phyloP scores from a whole-genome alignment of 2,888 invertebrate species.

The Carterocephalus palaemon region DNA sequence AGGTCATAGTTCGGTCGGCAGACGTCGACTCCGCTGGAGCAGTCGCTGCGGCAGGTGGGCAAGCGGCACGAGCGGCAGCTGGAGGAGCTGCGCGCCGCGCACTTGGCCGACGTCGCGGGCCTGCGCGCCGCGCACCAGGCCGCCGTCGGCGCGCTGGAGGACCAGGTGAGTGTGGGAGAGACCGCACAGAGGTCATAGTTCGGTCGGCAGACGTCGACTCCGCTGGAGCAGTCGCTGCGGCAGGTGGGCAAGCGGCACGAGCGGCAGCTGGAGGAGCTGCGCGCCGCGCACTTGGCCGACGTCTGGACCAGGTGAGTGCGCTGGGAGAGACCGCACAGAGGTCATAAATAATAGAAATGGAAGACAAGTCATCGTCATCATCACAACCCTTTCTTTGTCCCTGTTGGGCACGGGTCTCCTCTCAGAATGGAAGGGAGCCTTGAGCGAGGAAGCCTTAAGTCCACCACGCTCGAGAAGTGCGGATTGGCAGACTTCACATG shows the following conservation, averaged over 20 bases:
- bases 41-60: constrained; percentile 46
- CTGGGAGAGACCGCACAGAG: too few relatives aligned
- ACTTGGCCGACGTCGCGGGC: constrained; percentile 60
- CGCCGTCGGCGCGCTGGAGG: constrained; percentile 64
- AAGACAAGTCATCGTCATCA: not conserved
- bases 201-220: constrained; percentile 47
- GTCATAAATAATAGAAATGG: constrained; percentile 1
- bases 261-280: constrained; percentile 58
- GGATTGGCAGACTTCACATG: too few relatives aligned
- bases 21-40: constrained; percentile 51
- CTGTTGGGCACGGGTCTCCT: too few relatives aligned
- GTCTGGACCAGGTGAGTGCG: constrained; percentile 64
- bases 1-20: too few relatives aligned
- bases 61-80: constrained; percentile 54
- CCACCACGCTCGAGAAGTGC: too few relatives aligned
- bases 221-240: constrained; percentile 50
- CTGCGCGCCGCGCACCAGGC: constrained; percentile 65
- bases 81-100: constrained; percentile 64
- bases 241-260: constrained; percentile 51
- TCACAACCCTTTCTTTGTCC: too few relatives aligned
- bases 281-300: constrained; percentile 63
- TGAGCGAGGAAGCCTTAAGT: not conserved
- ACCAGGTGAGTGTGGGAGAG: constrained; percentile 56
- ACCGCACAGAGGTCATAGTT: too few relatives aligned
- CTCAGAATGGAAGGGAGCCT: too few relatives aligned